These are phyloP conservation scores for Barypeithes pellucidus DNA, from an alignment of 2,888 invertebrate species.

Conservation along the genomic window DNA sequence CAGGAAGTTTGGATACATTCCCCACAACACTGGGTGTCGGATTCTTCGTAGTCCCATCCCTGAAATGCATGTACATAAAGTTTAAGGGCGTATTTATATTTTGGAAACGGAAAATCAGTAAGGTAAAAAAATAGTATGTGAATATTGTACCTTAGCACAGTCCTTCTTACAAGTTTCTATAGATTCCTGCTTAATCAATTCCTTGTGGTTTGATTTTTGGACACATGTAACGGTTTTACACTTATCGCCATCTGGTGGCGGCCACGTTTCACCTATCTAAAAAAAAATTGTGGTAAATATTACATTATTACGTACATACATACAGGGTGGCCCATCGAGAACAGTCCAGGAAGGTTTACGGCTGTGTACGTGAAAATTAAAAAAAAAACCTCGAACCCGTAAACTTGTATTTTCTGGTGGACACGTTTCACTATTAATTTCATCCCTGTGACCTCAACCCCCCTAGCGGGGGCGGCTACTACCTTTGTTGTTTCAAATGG, in stretches of 20 bases:
- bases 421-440: no score
- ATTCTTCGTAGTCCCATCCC: conserved; percentile 76
- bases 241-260: conserved; percentile 70
- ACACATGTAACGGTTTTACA: conserved; percentile 75
- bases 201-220: conserved; percentile 68
- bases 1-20: conserved; percentile 77
- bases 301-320: background rate
- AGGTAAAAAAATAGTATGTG: background rate
- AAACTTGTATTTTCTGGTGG: no score
- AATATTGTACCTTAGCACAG: conserved; percentile 67
- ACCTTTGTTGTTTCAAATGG: no score
- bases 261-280: conserved; percentile 66
- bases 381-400: no score
- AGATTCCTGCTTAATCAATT: conserved; percentile 73
- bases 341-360: no score
- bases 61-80: conserved; percentile 57
- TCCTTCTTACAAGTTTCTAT: conserved; percentile 73
- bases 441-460: no score
- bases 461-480: no score
- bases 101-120: background rate
- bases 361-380: no score
- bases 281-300: background rate
- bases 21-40: conserved; percentile 76
- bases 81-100: background rate
- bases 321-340: no score